phyloP scores from a whole-genome alignment of 2,113 vertebrate species.

The Gymnocephalus cernua region DNA sequence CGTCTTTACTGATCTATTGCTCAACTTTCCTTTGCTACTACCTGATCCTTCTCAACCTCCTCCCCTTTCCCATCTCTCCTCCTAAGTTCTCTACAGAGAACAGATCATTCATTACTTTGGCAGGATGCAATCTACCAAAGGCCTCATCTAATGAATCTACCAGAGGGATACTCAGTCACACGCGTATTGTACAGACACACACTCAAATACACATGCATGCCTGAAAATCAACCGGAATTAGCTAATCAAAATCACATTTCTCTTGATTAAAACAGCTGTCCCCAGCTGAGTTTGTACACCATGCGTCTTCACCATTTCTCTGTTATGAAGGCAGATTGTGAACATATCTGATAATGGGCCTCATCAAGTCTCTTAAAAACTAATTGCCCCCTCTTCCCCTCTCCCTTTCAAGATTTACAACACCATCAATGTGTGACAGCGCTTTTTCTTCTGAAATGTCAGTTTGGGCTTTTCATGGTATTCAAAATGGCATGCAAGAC shows the following conservation, averaged over 20 bases:
- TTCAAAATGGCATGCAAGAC: constrained; percentile 79
- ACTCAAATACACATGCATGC: not conserved
- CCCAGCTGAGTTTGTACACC: constrained; percentile 17
- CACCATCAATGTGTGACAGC: constrained; percentile 61
- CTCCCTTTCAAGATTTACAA: constrained; percentile 59
- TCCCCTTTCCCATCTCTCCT: not conserved
- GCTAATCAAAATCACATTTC: constrained; percentile 45
- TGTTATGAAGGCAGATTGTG: constrained; percentile 18
- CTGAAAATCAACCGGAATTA: constrained; percentile 39
- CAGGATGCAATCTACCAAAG: constrained; percentile 54
- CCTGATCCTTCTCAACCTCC: constrained; percentile 6
- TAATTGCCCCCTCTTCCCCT: constrained; percentile 2
- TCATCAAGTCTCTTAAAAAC: constrained; percentile 44
- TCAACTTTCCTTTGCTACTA: constrained; percentile 22
- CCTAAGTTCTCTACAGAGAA: constrained; percentile 31
- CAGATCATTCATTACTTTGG: constrained; percentile 55
- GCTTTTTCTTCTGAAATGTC: constrained; percentile 60
- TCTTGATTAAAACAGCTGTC: constrained; percentile 32
- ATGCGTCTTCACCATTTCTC: constrained; percentile 16
- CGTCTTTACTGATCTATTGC: constrained; percentile 14
- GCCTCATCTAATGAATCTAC: constrained; percentile 44
- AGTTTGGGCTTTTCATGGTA: constrained; percentile 59
- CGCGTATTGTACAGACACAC: not conserved
- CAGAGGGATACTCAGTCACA: not conserved
- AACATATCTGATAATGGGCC: constrained; percentile 16